Percentiles rank a stretch among this genome's conserved stretches.
Evolutionary conservation across 1,140 invertebrate species (phyloP).

Genomic region (Halesus radiatus): DNA sequence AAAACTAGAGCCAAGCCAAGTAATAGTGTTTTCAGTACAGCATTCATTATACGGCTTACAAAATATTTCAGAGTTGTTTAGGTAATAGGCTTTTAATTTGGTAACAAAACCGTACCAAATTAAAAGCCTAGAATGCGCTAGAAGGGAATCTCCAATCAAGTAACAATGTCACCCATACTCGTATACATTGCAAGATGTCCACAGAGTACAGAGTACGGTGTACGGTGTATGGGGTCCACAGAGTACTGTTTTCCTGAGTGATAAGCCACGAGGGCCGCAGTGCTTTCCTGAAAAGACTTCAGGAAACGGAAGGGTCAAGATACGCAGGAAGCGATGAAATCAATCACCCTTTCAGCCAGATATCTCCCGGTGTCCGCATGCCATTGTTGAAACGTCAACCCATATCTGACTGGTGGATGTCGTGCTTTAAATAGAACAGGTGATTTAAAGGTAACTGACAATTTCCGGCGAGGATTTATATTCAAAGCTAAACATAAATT

Average conservation of each 20-base stretch:
- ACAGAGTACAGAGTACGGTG: no score
- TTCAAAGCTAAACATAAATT: no score
- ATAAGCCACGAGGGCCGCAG: slow-evolving; percentile 40
- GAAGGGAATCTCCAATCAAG: not conserved
- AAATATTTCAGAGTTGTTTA: no score
- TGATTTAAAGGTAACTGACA: no score
- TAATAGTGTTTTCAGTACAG: no score
- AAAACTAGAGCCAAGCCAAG: no score
- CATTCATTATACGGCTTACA: no score
- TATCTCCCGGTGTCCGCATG: slow-evolving; percentile 3
- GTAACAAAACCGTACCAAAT: not conserved
- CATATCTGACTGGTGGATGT: slow-evolving; percentile 1
- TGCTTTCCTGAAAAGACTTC: slow-evolving; percentile 34
- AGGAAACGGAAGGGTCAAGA: slow-evolving; percentile 48
- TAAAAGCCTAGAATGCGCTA: not conserved
- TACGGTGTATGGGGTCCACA: not conserved
- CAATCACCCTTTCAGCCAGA: slow-evolving; percentile 51
- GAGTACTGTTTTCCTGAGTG: slow-evolving; percentile 38
- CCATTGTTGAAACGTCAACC: slow-evolving; percentile 30
- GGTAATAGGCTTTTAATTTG: no score
- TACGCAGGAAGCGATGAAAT: slow-evolving; percentile 42
- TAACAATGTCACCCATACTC: not conserved
- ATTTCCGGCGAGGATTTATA: no score
- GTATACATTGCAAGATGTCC: no score
- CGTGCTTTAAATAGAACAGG: no score